phyloP scores from a whole-genome alignment of 92 coral and sea anemone genomes.

The Siderastrea siderea region DNA sequence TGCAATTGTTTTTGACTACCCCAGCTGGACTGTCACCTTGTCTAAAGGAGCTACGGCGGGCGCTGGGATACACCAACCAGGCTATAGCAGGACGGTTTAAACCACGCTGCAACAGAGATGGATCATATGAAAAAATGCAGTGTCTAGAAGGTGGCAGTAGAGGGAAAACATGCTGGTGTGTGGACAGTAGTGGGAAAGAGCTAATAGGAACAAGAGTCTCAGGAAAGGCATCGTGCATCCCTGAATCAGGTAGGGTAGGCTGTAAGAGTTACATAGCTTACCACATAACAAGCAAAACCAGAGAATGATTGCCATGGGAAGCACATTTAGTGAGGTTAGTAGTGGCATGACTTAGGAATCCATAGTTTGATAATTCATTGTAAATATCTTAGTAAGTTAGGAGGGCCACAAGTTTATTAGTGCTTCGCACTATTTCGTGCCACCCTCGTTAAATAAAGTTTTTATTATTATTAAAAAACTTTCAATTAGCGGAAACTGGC shows the following conservation, averaged over 20 bases:
- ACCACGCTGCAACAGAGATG: slow-evolving; percentile 85
- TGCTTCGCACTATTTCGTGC: no score
- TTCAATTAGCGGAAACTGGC: not conserved
- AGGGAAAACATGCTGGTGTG: slow-evolving; percentile 87
- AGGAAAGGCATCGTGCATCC: slow-evolving; percentile 74
- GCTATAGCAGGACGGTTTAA: slow-evolving; percentile 62
- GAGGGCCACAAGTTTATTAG: no score
- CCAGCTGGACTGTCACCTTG: slow-evolving; percentile 82
- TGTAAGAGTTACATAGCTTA: not conserved
- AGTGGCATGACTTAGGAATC: not conserved
- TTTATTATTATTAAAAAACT: no score
- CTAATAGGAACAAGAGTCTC: slow-evolving; percentile 80
- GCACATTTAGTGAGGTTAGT: no score
- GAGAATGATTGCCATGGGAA: no score
- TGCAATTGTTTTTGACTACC: not conserved
- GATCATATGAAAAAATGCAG: slow-evolving; percentile 86
- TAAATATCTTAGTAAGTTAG: no score
- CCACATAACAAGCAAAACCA: no score
- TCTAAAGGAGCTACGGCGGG: slow-evolving; percentile 82
- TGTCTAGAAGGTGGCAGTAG: slow-evolving; percentile 49
- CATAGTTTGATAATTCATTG: no score
- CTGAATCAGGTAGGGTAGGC: slow-evolving; percentile 59
- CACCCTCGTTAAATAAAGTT: no score
- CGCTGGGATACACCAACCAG: slow-evolving; percentile 72
- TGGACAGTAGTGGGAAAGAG: slow-evolving; percentile 86